Evolutionary conservation across 2,113 vertebrate genomes (phyloP), one percentile per base, ranked within the genome.

Genomic region (Megaleporinus macrocephalus): DNA sequence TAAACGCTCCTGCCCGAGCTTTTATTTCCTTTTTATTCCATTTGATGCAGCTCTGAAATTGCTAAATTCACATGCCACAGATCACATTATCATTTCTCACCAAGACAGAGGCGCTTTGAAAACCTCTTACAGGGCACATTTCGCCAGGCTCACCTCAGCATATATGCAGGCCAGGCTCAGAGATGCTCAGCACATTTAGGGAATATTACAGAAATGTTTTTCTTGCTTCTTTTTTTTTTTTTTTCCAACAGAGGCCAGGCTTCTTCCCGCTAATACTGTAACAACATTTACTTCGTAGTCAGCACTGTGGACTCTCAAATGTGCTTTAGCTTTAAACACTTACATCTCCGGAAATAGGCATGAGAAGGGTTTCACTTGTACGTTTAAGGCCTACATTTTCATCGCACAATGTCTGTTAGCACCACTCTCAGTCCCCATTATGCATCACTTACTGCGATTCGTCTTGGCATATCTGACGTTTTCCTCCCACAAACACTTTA

Each of bases 1-100:
- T 83, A 85, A 90, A 87, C 71, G 79, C 30, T 75, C 44, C 71
- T 75, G 76, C 53, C 83, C 30, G 53, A 76, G 62, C 47, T 41
- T 82, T 82, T 80, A 77, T 82, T 87, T 76, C 53, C 70, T 86
- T 80, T 86, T 87, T 68, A 57, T 82, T 84, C 63, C 72, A 75
- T 79, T 76, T 86, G 61, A 82, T 84, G 73, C 78, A 14, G 20
- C 69, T 80, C 82, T 71, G 33, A 74, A 77, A 83, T 49, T 73
- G 82, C 49, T 66, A 73, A 84, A 70, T 79, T 76, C 59, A 68
- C 78, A 76, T 74, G 49, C 76, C 76, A 85, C 68, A 68, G 30
- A 73, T 73, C 66, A 36, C 30, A 63, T 14, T 16, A 84, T 27
- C 44, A n/a, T 1, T 65, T 83, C 18, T 80, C 76, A 88, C 80